These are phyloP conservation scores for Urocitellus parryii DNA, from an alignment of 2,113 vertebrate genomes.

Conservation along the genomic window DNA sequence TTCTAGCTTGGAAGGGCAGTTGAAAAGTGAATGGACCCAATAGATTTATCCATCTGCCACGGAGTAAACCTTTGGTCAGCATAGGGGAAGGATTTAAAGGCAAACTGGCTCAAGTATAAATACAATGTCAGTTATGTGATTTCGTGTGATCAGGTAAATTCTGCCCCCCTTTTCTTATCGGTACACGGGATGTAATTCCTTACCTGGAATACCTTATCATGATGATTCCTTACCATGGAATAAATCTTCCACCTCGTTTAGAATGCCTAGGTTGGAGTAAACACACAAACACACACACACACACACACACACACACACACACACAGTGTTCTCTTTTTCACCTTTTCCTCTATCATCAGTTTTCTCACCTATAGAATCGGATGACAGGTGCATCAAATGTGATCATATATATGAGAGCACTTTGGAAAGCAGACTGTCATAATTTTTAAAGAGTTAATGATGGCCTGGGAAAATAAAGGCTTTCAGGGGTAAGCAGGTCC, in stretches of 20 bases:
- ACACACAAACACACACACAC: no score
- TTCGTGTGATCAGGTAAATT: neutral
- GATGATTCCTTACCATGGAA: neutral
- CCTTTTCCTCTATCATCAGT: neutral
- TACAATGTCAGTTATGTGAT: neutral
- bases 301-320: no score
- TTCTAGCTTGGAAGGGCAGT: slow-evolving; percentile 24
- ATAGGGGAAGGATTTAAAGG: neutral
- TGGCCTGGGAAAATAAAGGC: neutral
- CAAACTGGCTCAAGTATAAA: neutral
- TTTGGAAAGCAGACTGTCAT: neutral
- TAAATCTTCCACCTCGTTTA: neutral
- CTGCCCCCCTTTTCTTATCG: neutral
- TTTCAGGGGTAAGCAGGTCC: neutral
- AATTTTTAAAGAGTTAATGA: slow-evolving; percentile 30
- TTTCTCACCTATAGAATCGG: slow-evolving; percentile 42
- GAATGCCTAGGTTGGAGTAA: neutral
- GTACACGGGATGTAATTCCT: neutral
- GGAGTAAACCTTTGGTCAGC: neutral
- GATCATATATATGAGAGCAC: neutral
- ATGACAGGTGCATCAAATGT: neutral
- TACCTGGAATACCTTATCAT: neutral
- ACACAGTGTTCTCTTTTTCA: neutral
- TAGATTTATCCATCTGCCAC: neutral
- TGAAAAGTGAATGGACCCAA: neutral